A percentile compares a stretch with the other conserved stretches of the same genome.
phyloP scores from a whole-genome alignment of 2,113 vertebrate genomes.

The Aythya baeri region DNA sequence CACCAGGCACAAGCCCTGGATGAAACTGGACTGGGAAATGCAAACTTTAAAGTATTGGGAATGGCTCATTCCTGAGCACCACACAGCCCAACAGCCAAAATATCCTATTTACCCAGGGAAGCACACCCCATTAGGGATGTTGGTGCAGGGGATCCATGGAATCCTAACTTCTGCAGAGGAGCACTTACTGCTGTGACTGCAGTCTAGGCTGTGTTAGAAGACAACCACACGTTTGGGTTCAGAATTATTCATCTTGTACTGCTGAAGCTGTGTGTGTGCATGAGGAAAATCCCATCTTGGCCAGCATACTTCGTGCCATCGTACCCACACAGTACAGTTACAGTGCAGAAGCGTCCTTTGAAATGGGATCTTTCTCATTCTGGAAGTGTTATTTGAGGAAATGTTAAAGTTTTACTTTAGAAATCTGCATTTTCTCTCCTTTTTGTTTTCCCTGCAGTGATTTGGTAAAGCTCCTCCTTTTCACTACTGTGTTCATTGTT shows the following conservation, averaged over 20 bases:
- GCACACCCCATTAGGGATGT: not conserved
- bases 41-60: not conserved
- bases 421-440: not conserved
- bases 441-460: not conserved
- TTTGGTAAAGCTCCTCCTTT: not conserved
- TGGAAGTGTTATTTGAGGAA: not conserved
- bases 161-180: not conserved
- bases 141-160: not conserved
- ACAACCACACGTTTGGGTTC: fast-evolving
- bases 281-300: not conserved
- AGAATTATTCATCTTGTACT: not conserved
- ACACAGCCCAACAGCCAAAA: not conserved
- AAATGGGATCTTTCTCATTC: not conserved
- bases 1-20: not conserved
- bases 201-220: fast-evolving
- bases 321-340: fast-evolving
- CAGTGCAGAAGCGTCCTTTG: not conserved
- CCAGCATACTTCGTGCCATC: not conserved
- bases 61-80: not conserved
- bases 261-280: fast-evolving
- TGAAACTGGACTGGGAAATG: not conserved
- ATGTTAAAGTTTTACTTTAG: not conserved
- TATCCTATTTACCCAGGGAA: not conserved
- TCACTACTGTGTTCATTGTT: not conserved
- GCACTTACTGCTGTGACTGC: not conserved